Percentiles rank a stretch among this genome's conserved stretches.
phyloP scores from a whole-genome alignment of 2,113 vertebrate species.

The Motacilla alba region DNA sequence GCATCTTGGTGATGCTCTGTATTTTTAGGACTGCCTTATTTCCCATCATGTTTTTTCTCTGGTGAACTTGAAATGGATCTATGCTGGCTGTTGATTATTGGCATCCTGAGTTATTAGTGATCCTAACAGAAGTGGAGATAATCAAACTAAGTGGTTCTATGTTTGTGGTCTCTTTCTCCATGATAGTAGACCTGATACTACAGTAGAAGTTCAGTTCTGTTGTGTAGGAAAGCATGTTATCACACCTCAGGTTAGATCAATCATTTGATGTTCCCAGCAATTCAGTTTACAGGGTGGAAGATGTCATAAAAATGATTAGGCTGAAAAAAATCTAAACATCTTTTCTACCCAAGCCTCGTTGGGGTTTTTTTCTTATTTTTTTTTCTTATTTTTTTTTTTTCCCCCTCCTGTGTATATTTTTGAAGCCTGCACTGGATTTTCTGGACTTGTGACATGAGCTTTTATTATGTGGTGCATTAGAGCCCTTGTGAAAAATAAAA shows the following conservation, averaged over 20 bases:
- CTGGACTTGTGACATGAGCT: not conserved
- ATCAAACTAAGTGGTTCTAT: not conserved
- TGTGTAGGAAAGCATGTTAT: not conserved
- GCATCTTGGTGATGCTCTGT: not conserved
- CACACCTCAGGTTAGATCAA: not conserved
- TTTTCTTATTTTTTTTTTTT: no score
- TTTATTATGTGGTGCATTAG: slow-evolving; percentile 1
- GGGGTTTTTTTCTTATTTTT: no score
- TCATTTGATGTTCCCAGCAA: not conserved
- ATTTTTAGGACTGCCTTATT: not conserved
- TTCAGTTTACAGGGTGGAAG: not conserved
- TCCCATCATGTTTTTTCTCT: not conserved
- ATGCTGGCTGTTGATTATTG: not conserved
- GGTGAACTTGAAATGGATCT: not conserved
- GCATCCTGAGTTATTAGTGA: not conserved
- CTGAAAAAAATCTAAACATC: not conserved
- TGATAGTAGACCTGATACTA: not conserved
- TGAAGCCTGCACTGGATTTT: slow-evolving; percentile 1
- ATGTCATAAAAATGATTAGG: not conserved
- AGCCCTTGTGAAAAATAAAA: slow-evolving; percentile 54
- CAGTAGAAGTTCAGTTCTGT: not conserved
- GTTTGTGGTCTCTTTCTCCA: not conserved
- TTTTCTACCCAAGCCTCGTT: not conserved
- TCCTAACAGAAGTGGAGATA: not conserved
- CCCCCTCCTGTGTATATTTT: not conserved